phyloP scores from a whole-genome alignment of 2,113 vertebrate species.

The Melanostigma gelatinosum region DNA sequence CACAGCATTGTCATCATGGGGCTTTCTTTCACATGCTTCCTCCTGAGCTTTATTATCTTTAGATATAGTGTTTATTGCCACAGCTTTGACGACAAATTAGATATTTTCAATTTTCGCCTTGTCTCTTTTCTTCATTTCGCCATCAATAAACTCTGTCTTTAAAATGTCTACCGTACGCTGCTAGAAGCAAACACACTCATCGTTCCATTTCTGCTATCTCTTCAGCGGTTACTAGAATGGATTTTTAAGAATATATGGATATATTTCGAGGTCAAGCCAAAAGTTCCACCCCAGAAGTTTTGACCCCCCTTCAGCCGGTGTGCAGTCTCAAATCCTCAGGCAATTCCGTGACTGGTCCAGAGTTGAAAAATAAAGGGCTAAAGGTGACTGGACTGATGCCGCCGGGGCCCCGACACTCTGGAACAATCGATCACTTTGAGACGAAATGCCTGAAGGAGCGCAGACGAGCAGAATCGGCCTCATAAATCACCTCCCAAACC shows the following conservation, averaged over 20 bases:
- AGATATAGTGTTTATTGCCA: background rate
- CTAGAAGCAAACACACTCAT: background rate
- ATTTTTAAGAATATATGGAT: slow-evolving; percentile 31
- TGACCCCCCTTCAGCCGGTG: background rate
- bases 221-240: background rate
- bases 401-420: slow-evolving; percentile 32
- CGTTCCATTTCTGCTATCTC: slow-evolving; percentile 23
- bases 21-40: background rate
- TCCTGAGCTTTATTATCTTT: background rate
- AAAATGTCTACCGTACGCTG: background rate
- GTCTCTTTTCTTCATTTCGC: background rate
- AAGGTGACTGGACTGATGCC: slow-evolving; percentile 57
- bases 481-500: slow-evolving; percentile 59
- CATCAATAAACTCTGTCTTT: background rate
- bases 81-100: background rate
- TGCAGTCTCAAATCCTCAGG: slow-evolving; percentile 27
- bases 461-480: slow-evolving; percentile 35
- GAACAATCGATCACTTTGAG: slow-evolving; percentile 65
- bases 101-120: background rate
- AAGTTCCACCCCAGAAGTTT: slow-evolving; percentile 15
- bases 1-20: background rate
- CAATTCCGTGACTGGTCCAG: slow-evolving; percentile 35
- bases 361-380: slow-evolving; percentile 42
- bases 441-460: slow-evolving; percentile 47
- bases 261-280: slow-evolving; percentile 9